These are phyloP conservation scores for Ostrea denselamellosa DNA, from an alignment of 1,140 invertebrate genomes.

Conservation along the genomic window DNA sequence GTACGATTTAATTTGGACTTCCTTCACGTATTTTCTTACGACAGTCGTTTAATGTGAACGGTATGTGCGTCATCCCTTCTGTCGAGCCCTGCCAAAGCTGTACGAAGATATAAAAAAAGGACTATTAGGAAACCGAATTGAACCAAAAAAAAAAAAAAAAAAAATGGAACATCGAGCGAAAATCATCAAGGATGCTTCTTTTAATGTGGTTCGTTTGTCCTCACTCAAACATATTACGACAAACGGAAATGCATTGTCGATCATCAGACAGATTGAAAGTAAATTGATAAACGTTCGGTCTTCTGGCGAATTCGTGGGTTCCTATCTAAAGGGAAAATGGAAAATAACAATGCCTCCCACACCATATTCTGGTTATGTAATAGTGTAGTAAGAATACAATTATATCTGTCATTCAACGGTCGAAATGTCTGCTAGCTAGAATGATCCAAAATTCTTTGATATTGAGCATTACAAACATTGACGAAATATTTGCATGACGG, in stretches of 20 bases:
- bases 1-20: too few species aligned
- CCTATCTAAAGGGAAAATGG: not conserved
- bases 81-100: too few species aligned
- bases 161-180: too few species aligned
- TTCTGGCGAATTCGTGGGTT: not conserved
- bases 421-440: not conserved
- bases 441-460: not conserved
- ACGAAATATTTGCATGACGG: slow-evolving; percentile 12
- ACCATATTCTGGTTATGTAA: not conserved
- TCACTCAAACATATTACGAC: not conserved
- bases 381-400: not conserved
- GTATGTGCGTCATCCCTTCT: too few species aligned
- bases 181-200: not conserved
- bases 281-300: not conserved
- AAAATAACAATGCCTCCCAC: not conserved
- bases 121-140: too few species aligned
- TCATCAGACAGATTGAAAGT: not conserved
- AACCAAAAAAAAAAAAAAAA: too few species aligned
- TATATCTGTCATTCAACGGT: not conserved
- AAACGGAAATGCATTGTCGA: not conserved
- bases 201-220: not conserved
- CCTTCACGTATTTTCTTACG: too few species aligned
- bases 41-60: too few species aligned
- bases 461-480: not conserved
- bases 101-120: too few species aligned